Conservation (phyloP, 2,113 vertebrate species). For the Xiphias gladius region DNA sequence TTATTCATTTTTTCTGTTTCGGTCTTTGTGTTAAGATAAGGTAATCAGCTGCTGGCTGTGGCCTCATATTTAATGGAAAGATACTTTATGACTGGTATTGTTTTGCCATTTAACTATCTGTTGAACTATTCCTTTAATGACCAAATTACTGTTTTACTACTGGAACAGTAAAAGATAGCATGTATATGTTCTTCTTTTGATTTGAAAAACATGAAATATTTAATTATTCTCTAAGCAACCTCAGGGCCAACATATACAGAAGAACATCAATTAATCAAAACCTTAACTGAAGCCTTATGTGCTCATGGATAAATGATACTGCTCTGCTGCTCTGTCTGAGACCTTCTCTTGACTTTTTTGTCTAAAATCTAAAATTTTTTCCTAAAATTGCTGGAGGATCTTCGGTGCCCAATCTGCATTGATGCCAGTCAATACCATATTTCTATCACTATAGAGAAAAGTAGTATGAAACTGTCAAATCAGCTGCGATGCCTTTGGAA, state of each 20-base stretch:
- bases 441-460: not conserved
- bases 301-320: conserved; percentile 18
- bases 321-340: not conserved
- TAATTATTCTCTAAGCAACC: conserved; percentile 25
- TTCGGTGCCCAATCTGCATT: not conserved
- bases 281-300: conserved; percentile 19
- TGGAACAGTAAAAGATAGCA: not conserved
- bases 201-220: not conserved
- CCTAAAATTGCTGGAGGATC: not conserved
- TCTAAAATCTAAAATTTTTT: not conserved
- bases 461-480: not conserved
- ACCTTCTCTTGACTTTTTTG: not conserved
- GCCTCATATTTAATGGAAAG: not conserved
- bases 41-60: not conserved
- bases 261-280: conserved; percentile 32
- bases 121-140: not conserved
- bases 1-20: not conserved
- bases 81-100: not conserved
- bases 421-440: not conserved
- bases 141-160: not conserved
- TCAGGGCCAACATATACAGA: conserved; percentile 6
- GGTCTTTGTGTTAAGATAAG: not conserved
- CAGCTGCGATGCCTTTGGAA: conserved; percentile 1
- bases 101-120: not conserved
- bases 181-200: not conserved